phyloP scores from a whole-genome alignment of 2,888 invertebrate species.

The Tenthredo distinguenda region DNA sequence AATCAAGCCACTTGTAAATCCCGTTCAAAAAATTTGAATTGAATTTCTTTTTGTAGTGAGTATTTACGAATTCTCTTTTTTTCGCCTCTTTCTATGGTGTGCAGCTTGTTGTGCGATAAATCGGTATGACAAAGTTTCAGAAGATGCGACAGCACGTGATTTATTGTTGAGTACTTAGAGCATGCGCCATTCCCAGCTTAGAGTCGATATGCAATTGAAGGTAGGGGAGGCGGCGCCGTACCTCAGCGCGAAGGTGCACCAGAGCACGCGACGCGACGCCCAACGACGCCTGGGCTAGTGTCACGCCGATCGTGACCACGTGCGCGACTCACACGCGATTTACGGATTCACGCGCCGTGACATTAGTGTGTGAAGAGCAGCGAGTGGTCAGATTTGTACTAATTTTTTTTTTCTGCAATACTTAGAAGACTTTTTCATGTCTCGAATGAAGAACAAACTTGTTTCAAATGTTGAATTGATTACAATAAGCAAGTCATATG shows the following conservation, averaged over 20 bases:
- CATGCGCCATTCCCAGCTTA: conserved; percentile 36
- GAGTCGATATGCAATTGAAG: conserved; percentile 48
- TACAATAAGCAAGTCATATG: background rate
- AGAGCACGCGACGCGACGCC: conserved; percentile 47
- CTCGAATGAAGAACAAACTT: background rate
- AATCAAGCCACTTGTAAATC: background rate
- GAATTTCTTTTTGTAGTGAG: background rate
- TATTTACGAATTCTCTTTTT: background rate
- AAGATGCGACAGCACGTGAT: background rate
- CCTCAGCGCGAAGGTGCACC: conserved; percentile 51
- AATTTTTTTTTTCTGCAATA: background rate
- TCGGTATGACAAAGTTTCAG: background rate
- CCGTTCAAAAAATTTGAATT: background rate
- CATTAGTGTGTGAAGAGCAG: background rate
- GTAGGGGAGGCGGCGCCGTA: conserved; percentile 48
- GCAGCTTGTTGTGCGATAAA: background rate
- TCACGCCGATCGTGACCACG: conserved; percentile 53
- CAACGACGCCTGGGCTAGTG: conserved; percentile 49
- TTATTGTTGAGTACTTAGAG: background rate
- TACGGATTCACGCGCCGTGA: conserved; percentile 46
- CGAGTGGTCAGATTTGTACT: background rate
- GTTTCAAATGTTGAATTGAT: background rate
- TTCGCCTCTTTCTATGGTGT: background rate
- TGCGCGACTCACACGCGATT: conserved; percentile 50
- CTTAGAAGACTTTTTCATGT: background rate